phyloP scores from a whole-genome alignment of 2,113 vertebrate species.

The Seriola quinqueradiata region DNA sequence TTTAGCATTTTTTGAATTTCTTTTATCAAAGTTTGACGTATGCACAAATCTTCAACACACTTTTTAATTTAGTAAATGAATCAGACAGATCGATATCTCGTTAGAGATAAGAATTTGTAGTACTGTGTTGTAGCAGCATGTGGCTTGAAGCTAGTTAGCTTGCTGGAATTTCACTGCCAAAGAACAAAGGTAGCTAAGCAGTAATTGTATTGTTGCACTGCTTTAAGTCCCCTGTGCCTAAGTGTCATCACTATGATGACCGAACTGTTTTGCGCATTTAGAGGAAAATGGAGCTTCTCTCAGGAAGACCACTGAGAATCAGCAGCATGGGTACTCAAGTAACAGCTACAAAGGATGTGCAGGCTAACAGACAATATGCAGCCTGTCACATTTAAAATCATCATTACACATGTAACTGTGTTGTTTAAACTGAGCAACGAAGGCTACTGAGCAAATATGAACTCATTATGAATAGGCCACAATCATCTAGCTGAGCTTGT shows the following conservation, averaged over 20 bases:
- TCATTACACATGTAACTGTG: neutral
- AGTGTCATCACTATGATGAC: neutral
- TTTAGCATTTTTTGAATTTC: neutral
- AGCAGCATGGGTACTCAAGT: neutral
- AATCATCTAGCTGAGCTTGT: conserved; percentile 21
- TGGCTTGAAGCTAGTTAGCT: neutral
- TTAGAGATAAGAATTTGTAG: neutral
- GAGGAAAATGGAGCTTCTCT: conserved; percentile 16
- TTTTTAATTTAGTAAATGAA: neutral
- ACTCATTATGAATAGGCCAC: neutral
- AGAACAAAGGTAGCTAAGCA: neutral
- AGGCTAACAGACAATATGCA: neutral
- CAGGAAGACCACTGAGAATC: conserved; percentile 11
- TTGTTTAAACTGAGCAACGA: conserved; percentile 28
- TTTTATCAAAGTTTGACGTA: neutral
- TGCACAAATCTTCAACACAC: neutral
- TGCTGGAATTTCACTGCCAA: conserved; percentile 9
- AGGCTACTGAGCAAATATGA: conserved; percentile 31
- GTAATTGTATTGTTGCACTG: conserved; percentile 4
- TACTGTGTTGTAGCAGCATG: neutral
- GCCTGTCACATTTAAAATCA: neutral
- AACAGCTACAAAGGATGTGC: conserved; percentile 10
- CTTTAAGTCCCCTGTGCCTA: neutral
- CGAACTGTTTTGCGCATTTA: neutral
- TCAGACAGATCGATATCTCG: too few species aligned